Conservation (phyloP, 2,113 vertebrate species). For the Hoplias malabaricus region DNA sequence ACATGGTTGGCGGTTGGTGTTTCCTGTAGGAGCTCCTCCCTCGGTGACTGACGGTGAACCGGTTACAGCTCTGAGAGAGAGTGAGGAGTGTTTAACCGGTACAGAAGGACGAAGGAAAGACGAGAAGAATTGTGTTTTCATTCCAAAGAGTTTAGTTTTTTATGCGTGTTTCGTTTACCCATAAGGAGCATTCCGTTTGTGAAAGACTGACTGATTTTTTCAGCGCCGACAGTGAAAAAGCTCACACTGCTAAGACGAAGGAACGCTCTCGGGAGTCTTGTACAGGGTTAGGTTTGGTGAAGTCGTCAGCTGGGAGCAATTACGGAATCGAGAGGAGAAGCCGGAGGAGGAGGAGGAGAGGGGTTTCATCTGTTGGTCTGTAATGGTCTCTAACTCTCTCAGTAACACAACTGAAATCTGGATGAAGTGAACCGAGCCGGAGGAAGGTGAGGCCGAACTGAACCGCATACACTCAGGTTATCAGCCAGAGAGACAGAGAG, state of each 20-base stretch:
- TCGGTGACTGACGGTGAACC: slow-evolving; percentile 58
- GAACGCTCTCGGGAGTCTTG: slow-evolving; percentile 13
- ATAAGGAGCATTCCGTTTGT: background rate
- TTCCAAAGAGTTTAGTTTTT: background rate
- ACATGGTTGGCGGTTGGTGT: slow-evolving; percentile 56
- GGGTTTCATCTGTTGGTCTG: background rate
- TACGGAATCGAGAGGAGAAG: background rate
- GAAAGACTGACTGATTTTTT: background rate
- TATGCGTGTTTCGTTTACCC: background rate
- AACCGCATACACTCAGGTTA: slow-evolving; percentile 60
- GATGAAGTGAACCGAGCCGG: slow-evolving; percentile 6
- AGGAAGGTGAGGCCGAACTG: slow-evolving; percentile 53
- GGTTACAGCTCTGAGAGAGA: slow-evolving; percentile 58
- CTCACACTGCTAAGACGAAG: background rate
- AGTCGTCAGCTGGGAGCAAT: slow-evolving; percentile 35
- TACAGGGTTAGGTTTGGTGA: slow-evolving; percentile 2
- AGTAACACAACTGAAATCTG: no score
- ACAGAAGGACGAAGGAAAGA: background rate
- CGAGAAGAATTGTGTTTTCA: background rate
- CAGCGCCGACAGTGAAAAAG: background rate
- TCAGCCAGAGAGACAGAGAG: slow-evolving; percentile 38
- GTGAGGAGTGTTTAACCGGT: slow-evolving; percentile 48
- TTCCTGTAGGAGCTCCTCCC: slow-evolving; percentile 69
- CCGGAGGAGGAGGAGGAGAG: background rate
- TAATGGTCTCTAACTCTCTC: background rate